A percentile compares a stretch with the other conserved stretches of the same genome.
Conservation (phyloP, 2,888 invertebrate species). For the Petrolisthes manimaculis region DNA sequence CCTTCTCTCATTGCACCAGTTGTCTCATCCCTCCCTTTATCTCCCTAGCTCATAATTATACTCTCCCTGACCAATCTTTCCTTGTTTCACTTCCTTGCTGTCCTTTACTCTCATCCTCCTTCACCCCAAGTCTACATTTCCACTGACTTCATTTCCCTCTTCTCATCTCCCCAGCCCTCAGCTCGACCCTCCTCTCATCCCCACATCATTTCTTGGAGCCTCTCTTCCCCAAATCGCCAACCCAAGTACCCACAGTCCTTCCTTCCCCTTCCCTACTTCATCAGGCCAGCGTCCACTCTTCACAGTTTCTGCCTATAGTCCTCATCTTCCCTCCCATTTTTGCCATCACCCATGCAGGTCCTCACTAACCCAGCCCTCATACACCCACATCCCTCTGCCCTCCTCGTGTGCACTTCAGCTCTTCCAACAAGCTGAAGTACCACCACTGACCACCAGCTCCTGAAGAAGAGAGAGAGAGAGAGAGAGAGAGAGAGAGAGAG, state of each 20-base stretch:
- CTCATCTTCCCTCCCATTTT: no score
- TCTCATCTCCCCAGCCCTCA: background rate
- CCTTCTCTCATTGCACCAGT: background rate
- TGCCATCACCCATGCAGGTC: no score
- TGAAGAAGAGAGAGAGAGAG: conserved; percentile 1
- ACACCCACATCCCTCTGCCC: no score
- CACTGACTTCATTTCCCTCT: background rate
- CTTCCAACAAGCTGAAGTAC: no score
- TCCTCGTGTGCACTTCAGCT: no score
- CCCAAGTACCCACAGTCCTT: no score
- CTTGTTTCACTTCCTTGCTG: background rate
- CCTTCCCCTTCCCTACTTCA: no score
- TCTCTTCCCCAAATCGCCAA: conserved; percentile 17
- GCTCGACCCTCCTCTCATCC: conserved; percentile 5
- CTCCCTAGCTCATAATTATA: background rate
- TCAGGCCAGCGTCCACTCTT: no score
- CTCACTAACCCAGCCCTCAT: no score
- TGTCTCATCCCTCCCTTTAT: conserved; percentile 3
- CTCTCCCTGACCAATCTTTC: background rate
- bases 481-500: background rate
- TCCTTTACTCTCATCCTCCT: conserved; percentile 2
- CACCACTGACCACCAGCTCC: no score
- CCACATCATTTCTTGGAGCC: background rate
- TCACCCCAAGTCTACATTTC: background rate
- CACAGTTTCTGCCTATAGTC: no score